phyloP scores from a whole-genome alignment of 2,113 vertebrate genomes.

The Misgurnus mizolepis region DNA sequence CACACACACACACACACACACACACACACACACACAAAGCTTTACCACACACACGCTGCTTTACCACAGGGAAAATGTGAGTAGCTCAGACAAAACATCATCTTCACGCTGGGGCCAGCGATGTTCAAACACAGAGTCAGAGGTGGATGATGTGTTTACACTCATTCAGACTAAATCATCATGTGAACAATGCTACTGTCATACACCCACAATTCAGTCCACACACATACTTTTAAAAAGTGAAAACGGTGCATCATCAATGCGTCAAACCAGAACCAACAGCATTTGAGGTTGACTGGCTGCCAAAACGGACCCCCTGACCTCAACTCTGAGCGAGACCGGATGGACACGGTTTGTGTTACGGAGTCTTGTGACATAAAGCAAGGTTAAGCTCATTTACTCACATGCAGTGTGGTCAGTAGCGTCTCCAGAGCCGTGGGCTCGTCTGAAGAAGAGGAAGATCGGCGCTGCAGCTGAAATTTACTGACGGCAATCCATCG shows the following conservation, averaged over 20 bases:
- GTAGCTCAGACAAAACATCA: constrained; percentile 29
- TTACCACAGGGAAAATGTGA: constrained; percentile 33
- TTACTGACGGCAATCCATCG: constrained; percentile 85
- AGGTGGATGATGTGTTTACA: constrained; percentile 14
- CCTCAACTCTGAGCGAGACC: too few species aligned
- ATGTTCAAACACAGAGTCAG: constrained; percentile 15
- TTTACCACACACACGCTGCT: not conserved
- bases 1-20: constrained; percentile 10
- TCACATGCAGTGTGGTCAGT: constrained; percentile 84
- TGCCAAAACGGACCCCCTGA: too few species aligned
- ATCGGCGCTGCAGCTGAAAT: constrained; percentile 85
- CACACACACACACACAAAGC: not conserved
- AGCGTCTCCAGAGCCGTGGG: constrained; percentile 85
- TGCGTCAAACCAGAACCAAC: too few species aligned
- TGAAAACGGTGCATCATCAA: too few species aligned
- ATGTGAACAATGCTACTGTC: constrained; percentile 17
- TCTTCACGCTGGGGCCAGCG: constrained; percentile 12
- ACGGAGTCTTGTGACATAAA: not conserved
- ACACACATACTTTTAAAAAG: not conserved
- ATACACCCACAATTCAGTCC: constrained; percentile 14
- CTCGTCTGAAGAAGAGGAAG: constrained; percentile 81
- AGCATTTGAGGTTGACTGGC: too few species aligned
- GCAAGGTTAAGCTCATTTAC: constrained; percentile 25
- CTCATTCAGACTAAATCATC: constrained; percentile 30
- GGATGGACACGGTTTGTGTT: too few species aligned